A percentile compares a stretch with the other conserved stretches of the same genome.
These are phyloP conservation scores for Indicator indicator DNA, from an alignment of 2,113 vertebrate genomes.

Conservation along the genomic window DNA sequence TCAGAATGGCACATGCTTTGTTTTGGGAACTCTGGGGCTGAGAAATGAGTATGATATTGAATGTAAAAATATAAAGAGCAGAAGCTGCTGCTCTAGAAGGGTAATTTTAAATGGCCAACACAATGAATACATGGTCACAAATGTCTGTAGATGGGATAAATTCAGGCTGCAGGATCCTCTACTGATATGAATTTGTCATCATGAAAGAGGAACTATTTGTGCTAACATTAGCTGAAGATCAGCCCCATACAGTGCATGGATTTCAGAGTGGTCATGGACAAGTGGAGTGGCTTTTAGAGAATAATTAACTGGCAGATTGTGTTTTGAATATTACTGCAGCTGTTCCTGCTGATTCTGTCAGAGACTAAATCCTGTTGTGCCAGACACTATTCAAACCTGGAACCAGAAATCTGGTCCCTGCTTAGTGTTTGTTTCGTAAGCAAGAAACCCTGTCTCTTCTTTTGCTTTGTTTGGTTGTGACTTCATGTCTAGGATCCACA, in stretches of 20 bases:
- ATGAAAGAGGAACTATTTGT: neutral
- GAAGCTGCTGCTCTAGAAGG: neutral
- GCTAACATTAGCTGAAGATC: neutral
- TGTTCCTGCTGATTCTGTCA: neutral
- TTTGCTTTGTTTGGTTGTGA: neutral
- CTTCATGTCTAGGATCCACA: neutral
- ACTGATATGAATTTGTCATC: neutral
- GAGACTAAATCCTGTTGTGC: neutral
- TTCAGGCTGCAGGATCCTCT: neutral
- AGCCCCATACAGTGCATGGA: neutral
- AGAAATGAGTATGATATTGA: neutral
- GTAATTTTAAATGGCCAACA: neutral
- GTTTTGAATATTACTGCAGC: constrained; percentile 38
- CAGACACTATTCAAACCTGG: neutral
- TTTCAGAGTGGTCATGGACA: neutral
- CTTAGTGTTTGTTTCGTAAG: neutral
- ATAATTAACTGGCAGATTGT: constrained; percentile 30
- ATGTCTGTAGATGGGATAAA: neutral
- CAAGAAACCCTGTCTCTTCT: neutral
- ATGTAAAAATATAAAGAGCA: neutral
- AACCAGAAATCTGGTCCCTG: neutral
- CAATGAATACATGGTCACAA: neutral
- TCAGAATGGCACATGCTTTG: neutral
- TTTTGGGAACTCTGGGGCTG: neutral
- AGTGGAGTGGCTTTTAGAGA: constrained; percentile 16